A percentile compares a stretch with the other conserved stretches of the same genome.
Evolutionary conservation across 2,888 invertebrate species (phyloP).

Genomic region (Cyaniris semiargus): DNA sequence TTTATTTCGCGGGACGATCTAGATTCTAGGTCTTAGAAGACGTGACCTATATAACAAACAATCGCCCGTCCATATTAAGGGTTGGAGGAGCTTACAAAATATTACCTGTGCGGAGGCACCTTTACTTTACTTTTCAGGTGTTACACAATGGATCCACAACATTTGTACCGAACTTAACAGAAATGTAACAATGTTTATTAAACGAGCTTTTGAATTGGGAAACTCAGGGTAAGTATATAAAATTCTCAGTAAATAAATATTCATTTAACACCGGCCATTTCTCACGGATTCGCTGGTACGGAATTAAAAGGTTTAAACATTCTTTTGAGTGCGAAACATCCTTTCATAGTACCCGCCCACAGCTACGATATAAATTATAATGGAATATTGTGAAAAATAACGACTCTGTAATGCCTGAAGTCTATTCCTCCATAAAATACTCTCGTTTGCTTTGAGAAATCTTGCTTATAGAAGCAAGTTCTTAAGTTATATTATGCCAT

Average conservation of each 20-base stretch:
- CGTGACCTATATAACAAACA: slow-evolving; percentile 14
- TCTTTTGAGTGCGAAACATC: not conserved
- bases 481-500: no score
- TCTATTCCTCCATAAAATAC: not conserved
- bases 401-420: not conserved
- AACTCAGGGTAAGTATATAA: not conserved
- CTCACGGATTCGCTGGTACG: slow-evolving; percentile 3
- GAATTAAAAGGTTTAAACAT: slow-evolving; percentile 16
- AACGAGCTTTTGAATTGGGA: not conserved
- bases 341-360: not conserved
- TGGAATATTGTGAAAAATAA: not conserved
- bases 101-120: not conserved
- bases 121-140: not conserved
- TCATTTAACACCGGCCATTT: slow-evolving; percentile 11
- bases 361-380: not conserved
- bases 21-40: slow-evolving; percentile 16
- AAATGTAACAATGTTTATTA: not conserved
- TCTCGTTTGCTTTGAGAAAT: not conserved
- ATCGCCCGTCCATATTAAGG: not conserved
- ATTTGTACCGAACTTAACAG: not conserved
- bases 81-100: not conserved
- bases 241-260: slow-evolving; percentile 9
- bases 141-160: not conserved
- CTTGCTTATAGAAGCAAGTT: not conserved
- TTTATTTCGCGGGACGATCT: slow-evolving; percentile 12